Evolutionary conservation across 2,888 invertebrate genomes (phyloP).

Genomic region (Sialis lutaria): DNA sequence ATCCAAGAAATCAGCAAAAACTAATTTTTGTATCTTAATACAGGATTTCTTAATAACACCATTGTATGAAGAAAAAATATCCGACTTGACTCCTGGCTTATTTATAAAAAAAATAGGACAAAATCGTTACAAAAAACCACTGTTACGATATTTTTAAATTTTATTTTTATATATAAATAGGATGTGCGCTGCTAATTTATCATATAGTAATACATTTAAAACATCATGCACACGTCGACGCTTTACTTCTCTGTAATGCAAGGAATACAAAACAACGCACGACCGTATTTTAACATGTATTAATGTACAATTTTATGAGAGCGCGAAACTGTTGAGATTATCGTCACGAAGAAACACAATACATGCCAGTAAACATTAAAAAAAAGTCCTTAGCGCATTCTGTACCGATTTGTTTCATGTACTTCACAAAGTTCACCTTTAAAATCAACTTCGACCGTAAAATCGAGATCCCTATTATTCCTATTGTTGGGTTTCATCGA

Average conservation of each 20-base stretch:
- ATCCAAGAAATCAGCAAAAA: too few species aligned
- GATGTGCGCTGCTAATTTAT: too few species aligned
- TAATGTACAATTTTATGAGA: neutral
- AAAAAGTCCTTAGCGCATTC: conserved; percentile 59
- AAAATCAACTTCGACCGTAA: conserved; percentile 82
- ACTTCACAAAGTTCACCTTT: conserved; percentile 77
- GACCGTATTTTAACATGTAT: neutral
- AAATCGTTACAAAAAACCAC: neutral
- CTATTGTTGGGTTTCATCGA: conserved; percentile 89
- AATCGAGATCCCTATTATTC: conserved; percentile 95
- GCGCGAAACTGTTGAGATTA: too few species aligned
- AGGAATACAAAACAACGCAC: neutral
- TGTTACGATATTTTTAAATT: neutral
- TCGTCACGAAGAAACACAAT: too few species aligned
- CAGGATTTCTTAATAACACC: too few species aligned
- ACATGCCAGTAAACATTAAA: neutral
- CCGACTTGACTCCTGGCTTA: too few species aligned
- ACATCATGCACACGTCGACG: neutral
- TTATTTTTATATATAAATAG: neutral
- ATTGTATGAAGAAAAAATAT: too few species aligned
- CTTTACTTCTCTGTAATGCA: neutral
- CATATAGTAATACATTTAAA: neutral
- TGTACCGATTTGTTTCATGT: conserved; percentile 69
- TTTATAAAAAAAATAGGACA: too few species aligned
- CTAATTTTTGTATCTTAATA: too few species aligned